phyloP scores from a whole-genome alignment of 2,797 vertebrate species.

The Myioborus miniatus region DNA sequence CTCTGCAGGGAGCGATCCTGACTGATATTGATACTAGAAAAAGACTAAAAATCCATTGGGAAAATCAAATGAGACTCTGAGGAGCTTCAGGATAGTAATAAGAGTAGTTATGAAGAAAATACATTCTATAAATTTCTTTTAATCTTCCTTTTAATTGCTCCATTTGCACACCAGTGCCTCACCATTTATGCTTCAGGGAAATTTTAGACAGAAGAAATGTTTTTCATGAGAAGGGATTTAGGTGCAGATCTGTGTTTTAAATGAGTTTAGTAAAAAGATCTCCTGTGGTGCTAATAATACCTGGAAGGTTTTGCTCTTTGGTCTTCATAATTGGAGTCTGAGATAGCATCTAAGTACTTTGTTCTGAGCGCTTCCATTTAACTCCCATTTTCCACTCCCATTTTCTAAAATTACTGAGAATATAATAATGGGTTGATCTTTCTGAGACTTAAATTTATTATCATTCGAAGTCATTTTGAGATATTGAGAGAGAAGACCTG shows the following conservation, averaged over 20 bases:
- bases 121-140: slow-evolving; percentile 32
- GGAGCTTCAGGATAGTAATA: not conserved
- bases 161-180: slow-evolving; percentile 12
- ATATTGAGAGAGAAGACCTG: not conserved
- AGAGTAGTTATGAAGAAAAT: slow-evolving; percentile 20
- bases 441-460: not conserved
- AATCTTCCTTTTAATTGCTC: slow-evolving; percentile 51
- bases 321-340: slow-evolving; percentile 24
- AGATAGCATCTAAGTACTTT: slow-evolving; percentile 5
- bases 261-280: slow-evolving; percentile 15
- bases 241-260: not conserved
- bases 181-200: not conserved
- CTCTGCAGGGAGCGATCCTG: not conserved
- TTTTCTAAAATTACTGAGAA: slow-evolving; percentile 33
- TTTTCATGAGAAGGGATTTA: slow-evolving; percentile 17
- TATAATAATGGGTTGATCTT: not conserved
- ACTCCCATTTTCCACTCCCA: not conserved
- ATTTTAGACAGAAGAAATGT: not conserved
- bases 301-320: slow-evolving; percentile 35
- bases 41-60: slow-evolving; percentile 3
- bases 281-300: slow-evolving; percentile 15
- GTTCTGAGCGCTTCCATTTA: not conserved
- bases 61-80: not conserved
- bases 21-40: slow-evolving; percentile 9
- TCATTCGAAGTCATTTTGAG: not conserved